Percentiles rank a stretch among this genome's conserved stretches.
These are phyloP conservation scores for Aurelia coerulea DNA, from an alignment of 30 jellyfish, hydroid and myxozoan genomes.

Conservation along the genomic window DNA sequence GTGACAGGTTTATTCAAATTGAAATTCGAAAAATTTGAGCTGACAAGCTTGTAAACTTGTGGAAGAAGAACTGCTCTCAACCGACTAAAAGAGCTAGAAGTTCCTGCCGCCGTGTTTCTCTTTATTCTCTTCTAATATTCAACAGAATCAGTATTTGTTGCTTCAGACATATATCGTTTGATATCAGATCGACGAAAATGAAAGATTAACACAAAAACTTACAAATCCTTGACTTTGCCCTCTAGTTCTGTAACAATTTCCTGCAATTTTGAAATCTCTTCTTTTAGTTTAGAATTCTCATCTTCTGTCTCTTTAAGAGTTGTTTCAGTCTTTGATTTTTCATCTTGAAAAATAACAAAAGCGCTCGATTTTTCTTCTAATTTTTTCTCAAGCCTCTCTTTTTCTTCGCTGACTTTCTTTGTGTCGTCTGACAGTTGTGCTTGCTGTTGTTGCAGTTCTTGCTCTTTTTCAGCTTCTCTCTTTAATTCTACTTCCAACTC, in stretches of 20 bases:
- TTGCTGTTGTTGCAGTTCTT: slow-evolving; percentile 45
- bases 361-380: slow-evolving; percentile 40
- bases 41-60: too few species aligned
- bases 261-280: slow-evolving; percentile 24
- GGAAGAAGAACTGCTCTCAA: too few species aligned
- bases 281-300: slow-evolving; percentile 37
- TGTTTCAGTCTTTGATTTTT: slow-evolving; percentile 41
- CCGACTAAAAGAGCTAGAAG: too few species aligned
- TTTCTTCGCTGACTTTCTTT: slow-evolving; percentile 49
- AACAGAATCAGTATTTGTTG: too few species aligned
- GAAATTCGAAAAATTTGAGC: too few species aligned
- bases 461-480: slow-evolving; percentile 49
- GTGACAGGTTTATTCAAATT: too few species aligned
- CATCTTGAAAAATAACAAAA: slow-evolving; percentile 39
- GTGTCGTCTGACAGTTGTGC: slow-evolving; percentile 51
- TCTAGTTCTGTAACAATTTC: slow-evolving; percentile 48
- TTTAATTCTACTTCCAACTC: slow-evolving; percentile 28
- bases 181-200: too few species aligned
- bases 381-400: slow-evolving; percentile 38
- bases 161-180: too few species aligned
- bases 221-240: slow-evolving; percentile 61
- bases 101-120: too few species aligned
- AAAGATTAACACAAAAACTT: slow-evolving; percentile 8
- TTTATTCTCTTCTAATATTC: too few species aligned
- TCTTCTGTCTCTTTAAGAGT: slow-evolving; percentile 37